Percentiles rank a stretch among this genome's conserved stretches.
phyloP scores from a whole-genome alignment of 2,888 invertebrate species.

The Drosophila yooni region DNA sequence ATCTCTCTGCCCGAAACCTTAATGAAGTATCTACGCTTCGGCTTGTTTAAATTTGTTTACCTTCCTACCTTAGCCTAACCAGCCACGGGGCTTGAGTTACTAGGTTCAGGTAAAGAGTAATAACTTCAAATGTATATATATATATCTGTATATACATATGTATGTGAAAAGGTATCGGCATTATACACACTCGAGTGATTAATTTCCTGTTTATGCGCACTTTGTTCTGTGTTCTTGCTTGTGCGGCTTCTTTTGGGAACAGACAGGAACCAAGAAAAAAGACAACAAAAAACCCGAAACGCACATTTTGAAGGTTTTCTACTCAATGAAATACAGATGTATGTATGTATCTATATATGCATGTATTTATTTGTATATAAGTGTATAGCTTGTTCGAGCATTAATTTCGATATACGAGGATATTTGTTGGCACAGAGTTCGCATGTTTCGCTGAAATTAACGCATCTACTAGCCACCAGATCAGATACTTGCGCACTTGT shows the following conservation, averaged over 20 bases:
- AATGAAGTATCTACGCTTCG: slow-evolving; percentile 53
- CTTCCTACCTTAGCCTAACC: slow-evolving; percentile 18
- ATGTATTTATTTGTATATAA: slow-evolving; percentile 1
- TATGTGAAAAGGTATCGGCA: slow-evolving; percentile 56
- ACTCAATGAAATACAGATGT: slow-evolving; percentile 52
- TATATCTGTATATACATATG: slow-evolving; percentile 12
- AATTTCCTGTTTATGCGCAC: slow-evolving; percentile 79
- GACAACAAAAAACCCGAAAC: slow-evolving; percentile 34
- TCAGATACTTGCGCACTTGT: slow-evolving; percentile 51
- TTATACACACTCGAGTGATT: slow-evolving; percentile 70
- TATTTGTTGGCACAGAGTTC: slow-evolving; percentile 32
- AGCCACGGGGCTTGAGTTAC: slow-evolving; percentile 41
- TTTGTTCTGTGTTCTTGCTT: slow-evolving; percentile 62
- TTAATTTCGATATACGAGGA: slow-evolving; percentile 32
- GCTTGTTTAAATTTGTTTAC: slow-evolving; percentile 38
- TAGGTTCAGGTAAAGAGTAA: slow-evolving; percentile 42
- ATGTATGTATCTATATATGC: neutral
- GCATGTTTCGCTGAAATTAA: slow-evolving; percentile 70
- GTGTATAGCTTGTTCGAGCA: slow-evolving; percentile 32
- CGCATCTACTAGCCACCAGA: slow-evolving; percentile 60
- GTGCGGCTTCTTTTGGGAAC: slow-evolving; percentile 64
- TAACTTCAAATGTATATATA: slow-evolving; percentile 19
- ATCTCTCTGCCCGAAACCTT: slow-evolving; percentile 44
- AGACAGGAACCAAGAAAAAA: slow-evolving; percentile 24
- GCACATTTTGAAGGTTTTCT: slow-evolving; percentile 61